Percentiles rank a stretch among this genome's conserved stretches.
Conservation (phyloP, 2,113 vertebrate genomes). For the Sinocyclocheilus anophthalmus region DNA sequence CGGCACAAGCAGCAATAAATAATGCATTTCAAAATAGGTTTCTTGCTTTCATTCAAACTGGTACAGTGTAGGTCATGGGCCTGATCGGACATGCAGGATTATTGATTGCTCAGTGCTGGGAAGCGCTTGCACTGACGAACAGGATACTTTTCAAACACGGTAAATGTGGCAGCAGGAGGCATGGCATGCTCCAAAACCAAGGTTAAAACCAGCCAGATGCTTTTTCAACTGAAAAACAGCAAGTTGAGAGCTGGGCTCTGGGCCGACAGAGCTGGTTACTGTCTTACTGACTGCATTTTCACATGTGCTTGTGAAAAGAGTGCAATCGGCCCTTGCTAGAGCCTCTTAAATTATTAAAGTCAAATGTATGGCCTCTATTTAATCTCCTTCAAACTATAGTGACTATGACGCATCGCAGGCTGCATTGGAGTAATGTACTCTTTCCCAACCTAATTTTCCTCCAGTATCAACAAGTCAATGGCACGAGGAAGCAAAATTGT, state of each 20-base stretch:
- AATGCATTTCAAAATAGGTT: slow-evolving; percentile 29
- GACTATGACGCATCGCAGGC: background rate
- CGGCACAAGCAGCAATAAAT: slow-evolving; percentile 28
- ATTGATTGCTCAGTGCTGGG: slow-evolving; percentile 51
- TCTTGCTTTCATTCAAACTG: slow-evolving; percentile 15
- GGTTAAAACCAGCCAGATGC: slow-evolving; percentile 44
- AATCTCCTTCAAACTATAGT: background rate
- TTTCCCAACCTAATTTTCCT: background rate
- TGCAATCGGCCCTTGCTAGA: background rate
- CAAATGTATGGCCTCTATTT: background rate
- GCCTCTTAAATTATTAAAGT: slow-evolving; percentile 33
- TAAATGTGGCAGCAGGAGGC: slow-evolving; percentile 29
- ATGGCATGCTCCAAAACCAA: slow-evolving; percentile 23
- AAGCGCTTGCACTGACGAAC: slow-evolving; percentile 58
- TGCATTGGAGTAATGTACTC: background rate
- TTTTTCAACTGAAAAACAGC: slow-evolving; percentile 50
- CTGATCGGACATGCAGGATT: slow-evolving; percentile 45
- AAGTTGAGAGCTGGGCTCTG: background rate
- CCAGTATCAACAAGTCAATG: background rate
- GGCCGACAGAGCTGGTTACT: background rate
- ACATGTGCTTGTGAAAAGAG: background rate
- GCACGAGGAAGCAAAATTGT: background rate
- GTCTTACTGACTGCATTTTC: slow-evolving; percentile 60
- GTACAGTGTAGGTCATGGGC: slow-evolving; percentile 48
- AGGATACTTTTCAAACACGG: slow-evolving; percentile 48